These are phyloP conservation scores for Mamestra brassicae DNA, from an alignment of 2,888 invertebrate genomes.

Conservation along the genomic window DNA sequence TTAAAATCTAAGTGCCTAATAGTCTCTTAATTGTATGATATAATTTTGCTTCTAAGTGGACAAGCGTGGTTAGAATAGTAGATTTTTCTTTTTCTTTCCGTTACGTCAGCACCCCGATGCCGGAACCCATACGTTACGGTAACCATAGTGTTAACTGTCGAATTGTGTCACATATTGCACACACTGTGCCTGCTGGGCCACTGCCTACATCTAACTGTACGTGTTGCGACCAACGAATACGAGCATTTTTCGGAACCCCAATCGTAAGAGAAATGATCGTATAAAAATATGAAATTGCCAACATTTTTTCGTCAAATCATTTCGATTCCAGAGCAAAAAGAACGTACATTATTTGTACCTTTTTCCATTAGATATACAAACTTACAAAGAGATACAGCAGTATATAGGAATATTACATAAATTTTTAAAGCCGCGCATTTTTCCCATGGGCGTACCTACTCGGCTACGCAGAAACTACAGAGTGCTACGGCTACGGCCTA, in stretches of 20 bases:
- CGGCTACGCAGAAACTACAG: conserved; percentile 19
- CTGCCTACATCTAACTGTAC: conserved; percentile 45
- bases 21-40: conserved; percentile 50
- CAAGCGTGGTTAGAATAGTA: conserved; percentile 21
- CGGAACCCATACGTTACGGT: conserved; percentile 64
- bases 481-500: conserved; percentile 3
- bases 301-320: conserved; percentile 54
- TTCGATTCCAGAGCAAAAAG: conserved; percentile 46
- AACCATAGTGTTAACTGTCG: conserved; percentile 65
- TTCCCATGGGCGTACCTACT: conserved; percentile 29
- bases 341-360: conserved; percentile 31
- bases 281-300: conserved; percentile 62
- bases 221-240: conserved; percentile 46
- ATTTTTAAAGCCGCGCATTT: conserved; percentile 36
- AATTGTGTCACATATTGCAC: conserved; percentile 61
- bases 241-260: conserved; percentile 45
- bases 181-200: conserved; percentile 41
- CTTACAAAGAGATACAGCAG: conserved; percentile 2
- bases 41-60: conserved; percentile 36
- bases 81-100: conserved; percentile 17
- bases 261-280: conserved; percentile 56
- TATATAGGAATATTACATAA: conserved; percentile 33
- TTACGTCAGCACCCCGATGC: conserved; percentile 54
- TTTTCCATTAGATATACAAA: conserved; percentile 26
- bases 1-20: conserved; percentile 54